Evolutionary conservation across 2,888 invertebrate genomes (phyloP), one percentile per base, ranked within the genome.

Genomic region (Polymixis flavicincta): DNA sequence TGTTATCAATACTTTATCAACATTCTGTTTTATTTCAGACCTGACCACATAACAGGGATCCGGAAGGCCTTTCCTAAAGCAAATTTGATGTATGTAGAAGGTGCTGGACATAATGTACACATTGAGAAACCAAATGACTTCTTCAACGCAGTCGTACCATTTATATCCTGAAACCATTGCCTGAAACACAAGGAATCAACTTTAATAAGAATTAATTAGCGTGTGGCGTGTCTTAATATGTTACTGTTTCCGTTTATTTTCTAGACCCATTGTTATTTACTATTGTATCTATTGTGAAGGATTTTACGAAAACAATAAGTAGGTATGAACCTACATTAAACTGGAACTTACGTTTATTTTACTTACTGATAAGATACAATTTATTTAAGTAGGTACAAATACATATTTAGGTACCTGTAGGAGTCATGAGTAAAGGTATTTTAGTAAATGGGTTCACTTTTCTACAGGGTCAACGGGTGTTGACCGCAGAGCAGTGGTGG

Each of bases 31-130:
- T 67, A 76, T 79, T 79, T 76, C 83, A 79, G 79, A 42, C 69
- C 77, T 32, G 32, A 45, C 1, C 70, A 82, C 28, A 74, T 92
- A 11, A 78, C 78, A 14, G 90, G 87, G 22, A 94, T 95, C 37
- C 89, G 76, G 77, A 67, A 75, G 3, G 84, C 88, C 19, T 95
- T 95, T 72, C 94, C 95, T 3, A 87, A 89, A 63, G 93, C 92
- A 5, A 82, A 90, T 3, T 71, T 95, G 13, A 85, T 90, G 54
- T 93, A 92, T 61, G 85, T 95, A 1, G 76, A 89, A 54, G 89
- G 87, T n/a, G 93, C 87, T 2, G 95, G 94, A 1, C 95, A 95
- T 78, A 95, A 95, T 72, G 92, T 93, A 11, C 94, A 95, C 60
- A 89, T 90, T n/a, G 94, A 94, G 76, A 85, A 91, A 57, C 92